Base-by-base conservation (phyloP, 2,888 invertebrate species). In the Podabrus alpinus region DNA sequence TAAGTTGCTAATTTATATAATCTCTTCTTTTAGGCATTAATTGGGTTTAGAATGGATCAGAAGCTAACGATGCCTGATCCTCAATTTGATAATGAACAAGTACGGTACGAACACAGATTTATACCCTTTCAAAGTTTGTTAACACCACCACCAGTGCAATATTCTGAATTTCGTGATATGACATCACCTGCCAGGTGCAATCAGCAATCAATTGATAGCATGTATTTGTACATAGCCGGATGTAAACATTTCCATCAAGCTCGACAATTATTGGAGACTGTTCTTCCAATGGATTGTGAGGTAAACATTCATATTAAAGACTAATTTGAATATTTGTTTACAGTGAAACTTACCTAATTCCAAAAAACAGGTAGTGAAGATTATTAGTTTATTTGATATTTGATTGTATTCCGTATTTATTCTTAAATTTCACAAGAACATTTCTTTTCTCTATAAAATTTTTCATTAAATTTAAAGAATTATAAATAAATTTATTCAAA, bases 241-340 rank as follows among this genome's bases (percentile, higher is more conserved):
- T 96, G 95, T 83, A 95, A 97, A 87, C 95, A 96, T 86, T 98
- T 98, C 85, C 96, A 96, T 85, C 96, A 96, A 87, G 97, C 97
- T 2, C 91, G 96, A 77, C 92, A 93, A 80, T 90, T 96, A 77
- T 88, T 97, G 74, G 97, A 98, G 88, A 93, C 93, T 68, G 92
- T 97, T 75, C 91, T 93, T 19, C 92, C 93, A 75, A 93, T 95
- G 11, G 94, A 94, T 83, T 94, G 94, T 83, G 95, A 95, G 90
- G 94, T 94, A 85, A 86, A 62, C 62, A 21, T 72, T 64, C 15
- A 16, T 62, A 45, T 7, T n/a, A 1, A 24, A 45, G n/a, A n/a
- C 7, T 45, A 10, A n/a, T 11, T 67, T 19, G 25, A 61, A 60
- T 45, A 13, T 15, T 9, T 7, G n/a, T 68, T 15, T 21, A 19